Base-by-base conservation (phyloP, 1,140 invertebrate genomes). In the Agrypnia vestita region DNA sequence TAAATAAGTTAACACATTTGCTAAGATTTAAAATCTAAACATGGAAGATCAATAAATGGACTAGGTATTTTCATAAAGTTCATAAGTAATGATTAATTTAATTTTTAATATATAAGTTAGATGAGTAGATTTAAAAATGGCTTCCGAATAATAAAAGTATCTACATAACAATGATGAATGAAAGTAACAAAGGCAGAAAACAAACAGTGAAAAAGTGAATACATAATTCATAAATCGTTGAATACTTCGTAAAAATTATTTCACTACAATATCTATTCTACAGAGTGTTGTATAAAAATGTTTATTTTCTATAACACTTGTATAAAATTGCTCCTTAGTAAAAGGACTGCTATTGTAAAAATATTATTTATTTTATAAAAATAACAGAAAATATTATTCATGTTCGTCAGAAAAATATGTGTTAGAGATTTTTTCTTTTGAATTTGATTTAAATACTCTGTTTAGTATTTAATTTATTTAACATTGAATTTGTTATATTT, bases 11-110 rank as follows among this genome's bases (percentile, higher is more conserved):
- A 64, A 43, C n/a, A 49, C 7, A 19, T 69, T 69, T 69, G 43
- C 64, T 69, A 69, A 43, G 64, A 47, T 47, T 69, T 61, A 75
- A 19, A 61, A 19, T 76, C 56, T 51, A 76, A 25, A 64, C 61
- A 76, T 76, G 61, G 47, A 76, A 76, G 75, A 76, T 76, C 75
- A 76, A 51, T 76, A 76, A 76, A 64, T 76, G 75, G 75, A 76
- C 75, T 76, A 76, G 75, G 43, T 76, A 64, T 64, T 76, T 64
- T 49, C 46, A 47, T 17, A 19, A 35, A 1, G 25, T 47, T 69
- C 19, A 69, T 69, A 47, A 59, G 21, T 59, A 59, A 59, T 59
- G 55, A 59, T 59, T 59, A 59, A 15, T 19, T 59, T 59, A 15
- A 59, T 64, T 35, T 64, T 13, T 64, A 64, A 64, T 21, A 64